Evolutionary conservation across 2,113 vertebrate species (phyloP).

Genomic region (Xenopus borealis): DNA sequence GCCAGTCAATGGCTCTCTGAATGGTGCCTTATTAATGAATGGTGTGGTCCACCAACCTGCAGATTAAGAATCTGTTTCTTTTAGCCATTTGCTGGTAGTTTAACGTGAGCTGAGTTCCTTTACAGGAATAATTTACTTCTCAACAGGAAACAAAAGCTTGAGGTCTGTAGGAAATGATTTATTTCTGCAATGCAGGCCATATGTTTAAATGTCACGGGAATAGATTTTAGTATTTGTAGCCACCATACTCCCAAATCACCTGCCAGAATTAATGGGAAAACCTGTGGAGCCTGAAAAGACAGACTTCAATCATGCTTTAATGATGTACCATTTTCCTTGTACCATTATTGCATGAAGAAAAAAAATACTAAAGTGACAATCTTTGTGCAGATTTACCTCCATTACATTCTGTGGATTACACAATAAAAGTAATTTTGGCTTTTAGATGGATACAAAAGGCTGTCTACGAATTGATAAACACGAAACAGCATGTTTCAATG

Average conservation of each 20-base stretch:
- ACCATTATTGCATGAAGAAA: neutral
- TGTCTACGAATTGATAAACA: neutral
- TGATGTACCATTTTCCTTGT: conserved; percentile 12
- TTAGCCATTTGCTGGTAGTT: conserved; percentile 31
- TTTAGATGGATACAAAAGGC: neutral
- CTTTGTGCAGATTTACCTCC: neutral
- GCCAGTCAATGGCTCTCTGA: conserved; percentile 2
- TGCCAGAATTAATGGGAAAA: conserved; percentile 40
- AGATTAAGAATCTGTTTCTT: conserved; percentile 39
- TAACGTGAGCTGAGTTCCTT: conserved; percentile 38
- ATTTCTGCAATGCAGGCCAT: conserved; percentile 42
- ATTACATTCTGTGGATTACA: neutral
- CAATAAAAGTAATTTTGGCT: neutral
- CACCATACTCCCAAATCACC: conserved; percentile 32
- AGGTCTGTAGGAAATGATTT: conserved; percentile 42
- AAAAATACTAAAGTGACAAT: neutral
- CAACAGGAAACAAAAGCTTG: conserved; percentile 39
- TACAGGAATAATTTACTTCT: conserved; percentile 45
- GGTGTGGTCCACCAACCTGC: conserved; percentile 25
- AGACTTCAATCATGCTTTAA: conserved; percentile 37
- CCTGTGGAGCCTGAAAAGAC: conserved; percentile 26
- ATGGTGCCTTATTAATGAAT: conserved; percentile 26
- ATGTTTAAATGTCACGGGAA: conserved; percentile 42
- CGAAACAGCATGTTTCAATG: neutral
- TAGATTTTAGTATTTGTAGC: conserved; percentile 27